Conservation (phyloP, 2,113 vertebrate species). For the Copsychus sechellarum region DNA sequence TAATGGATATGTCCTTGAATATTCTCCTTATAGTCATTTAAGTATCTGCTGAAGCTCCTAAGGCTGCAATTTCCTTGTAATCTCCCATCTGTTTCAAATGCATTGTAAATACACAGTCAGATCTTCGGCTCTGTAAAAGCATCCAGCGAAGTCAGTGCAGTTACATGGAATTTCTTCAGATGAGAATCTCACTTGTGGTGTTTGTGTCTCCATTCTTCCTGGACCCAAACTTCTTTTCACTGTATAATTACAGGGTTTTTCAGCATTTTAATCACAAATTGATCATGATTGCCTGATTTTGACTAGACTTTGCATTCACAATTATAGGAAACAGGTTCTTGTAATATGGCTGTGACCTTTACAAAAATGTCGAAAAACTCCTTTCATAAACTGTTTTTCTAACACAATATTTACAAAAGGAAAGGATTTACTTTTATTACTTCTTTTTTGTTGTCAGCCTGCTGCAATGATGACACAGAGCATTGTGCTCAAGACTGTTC, state of each 20-base stretch:
- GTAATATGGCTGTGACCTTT: neutral
- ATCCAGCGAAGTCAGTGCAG: neutral
- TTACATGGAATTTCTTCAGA: neutral
- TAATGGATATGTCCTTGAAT: neutral
- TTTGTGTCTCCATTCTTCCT: neutral
- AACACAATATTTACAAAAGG: neutral
- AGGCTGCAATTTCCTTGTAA: neutral
- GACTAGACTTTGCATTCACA: neutral
- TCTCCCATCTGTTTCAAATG: conserved; percentile 9
- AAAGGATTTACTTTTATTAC: neutral
- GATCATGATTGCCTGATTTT: neutral
- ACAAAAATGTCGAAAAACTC: neutral
- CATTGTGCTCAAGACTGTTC: neutral
- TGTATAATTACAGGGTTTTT: neutral
- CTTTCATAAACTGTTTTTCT: neutral
- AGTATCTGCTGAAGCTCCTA: neutral
- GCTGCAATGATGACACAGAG: neutral
- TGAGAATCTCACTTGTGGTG: neutral
- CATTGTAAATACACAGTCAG: neutral
- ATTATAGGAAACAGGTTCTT: neutral
- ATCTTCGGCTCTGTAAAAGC: neutral
- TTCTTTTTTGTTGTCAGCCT: neutral
- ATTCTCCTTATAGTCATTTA: neutral
- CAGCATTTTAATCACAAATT: neutral
- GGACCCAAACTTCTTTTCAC: neutral